Base-by-base conservation (phyloP, 2,797 vertebrate genomes). In the Saxicola maurus region DNA sequence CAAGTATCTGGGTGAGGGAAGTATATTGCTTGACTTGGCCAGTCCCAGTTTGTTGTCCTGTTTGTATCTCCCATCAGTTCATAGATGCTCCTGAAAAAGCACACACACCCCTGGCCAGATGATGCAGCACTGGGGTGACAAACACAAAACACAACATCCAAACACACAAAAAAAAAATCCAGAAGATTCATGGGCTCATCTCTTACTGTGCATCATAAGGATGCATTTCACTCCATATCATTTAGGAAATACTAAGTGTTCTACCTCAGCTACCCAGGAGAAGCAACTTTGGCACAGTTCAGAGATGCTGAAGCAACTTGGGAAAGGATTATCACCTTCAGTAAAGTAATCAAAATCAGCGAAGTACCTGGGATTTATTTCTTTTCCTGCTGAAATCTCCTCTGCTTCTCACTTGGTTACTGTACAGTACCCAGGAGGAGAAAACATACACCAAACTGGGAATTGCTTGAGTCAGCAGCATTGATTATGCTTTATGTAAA, bases 181-280 rank as follows among this genome's bases (percentile, higher is more conserved):
- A 91, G 43, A 48, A 69, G 20, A 66, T 42, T 52, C 0, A 0
- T 38, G 55, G 46, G 46, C 12, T 42, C 14, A 1, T 43, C 31
- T 82, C 43, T 45, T 30, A 23, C 23, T 21, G 7, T 33, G 28
- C 16, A n/a, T 48, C 56, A 65, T 43, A 51, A 75, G 31, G 33
- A n/a, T 40, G 27, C 20, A 37, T 80, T 64, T 80, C 1, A 3
- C 25, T 66, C 48, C n/a, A 12, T 42, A 42, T n/a, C 23, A n/a
- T 73, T 30, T 30, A 42, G 71, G 24, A 87, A 90, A 60, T 24
- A 30, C 33, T 45, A 30, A 76, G 51, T 89, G 24, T 74, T 92
- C 65, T 40, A 46, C 46, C 21, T 82, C 30, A 33, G 18, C 17
- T 30, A 78, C 14, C 5, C 46, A 56, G 30, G 27, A 31, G 10